These are phyloP conservation scores for Bombylius major DNA, from an alignment of 2,888 invertebrate species.

Conservation along the genomic window DNA sequence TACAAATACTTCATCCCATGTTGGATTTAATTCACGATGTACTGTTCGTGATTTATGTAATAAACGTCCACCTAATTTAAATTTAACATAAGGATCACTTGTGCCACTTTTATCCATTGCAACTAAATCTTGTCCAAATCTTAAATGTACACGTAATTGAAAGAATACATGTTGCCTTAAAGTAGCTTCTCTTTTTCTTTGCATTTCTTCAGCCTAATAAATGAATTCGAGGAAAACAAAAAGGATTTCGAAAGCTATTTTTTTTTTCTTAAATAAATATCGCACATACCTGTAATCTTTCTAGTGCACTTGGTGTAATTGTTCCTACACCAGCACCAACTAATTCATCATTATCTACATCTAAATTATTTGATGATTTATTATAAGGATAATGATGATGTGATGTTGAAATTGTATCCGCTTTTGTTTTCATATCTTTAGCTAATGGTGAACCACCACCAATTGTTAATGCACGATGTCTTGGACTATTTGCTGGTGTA, in stretches of 20 bases:
- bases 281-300: slow-evolving; percentile 8
- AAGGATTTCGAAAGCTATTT: too few species aligned
- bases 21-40: slow-evolving; percentile 86
- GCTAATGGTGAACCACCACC: slow-evolving; percentile 25
- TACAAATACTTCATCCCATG: slow-evolving; percentile 96
- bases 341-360: slow-evolving; percentile 23
- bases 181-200: slow-evolving; percentile 55
- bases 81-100: slow-evolving; percentile 96
- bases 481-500: slow-evolving; percentile 60
- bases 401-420: slow-evolving; percentile 29
- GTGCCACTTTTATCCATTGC: slow-evolving; percentile 94
- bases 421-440: slow-evolving; percentile 28
- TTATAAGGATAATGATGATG: slow-evolving; percentile 25
- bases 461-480: slow-evolving; percentile 43
- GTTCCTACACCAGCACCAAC: not conserved
- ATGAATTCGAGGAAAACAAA: not conserved
- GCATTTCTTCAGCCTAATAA: slow-evolving; percentile 52
- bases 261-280: too few species aligned
- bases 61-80: slow-evolving; percentile 74
- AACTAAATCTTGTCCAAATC: slow-evolving; percentile 75
- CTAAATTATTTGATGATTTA: not conserved
- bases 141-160: slow-evolving; percentile 78
- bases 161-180: slow-evolving; percentile 82
- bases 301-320: slow-evolving; percentile 8
- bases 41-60: slow-evolving; percentile 91